Conservation (phyloP, 2,113 vertebrate genomes). For the Neogale vison region DNA sequence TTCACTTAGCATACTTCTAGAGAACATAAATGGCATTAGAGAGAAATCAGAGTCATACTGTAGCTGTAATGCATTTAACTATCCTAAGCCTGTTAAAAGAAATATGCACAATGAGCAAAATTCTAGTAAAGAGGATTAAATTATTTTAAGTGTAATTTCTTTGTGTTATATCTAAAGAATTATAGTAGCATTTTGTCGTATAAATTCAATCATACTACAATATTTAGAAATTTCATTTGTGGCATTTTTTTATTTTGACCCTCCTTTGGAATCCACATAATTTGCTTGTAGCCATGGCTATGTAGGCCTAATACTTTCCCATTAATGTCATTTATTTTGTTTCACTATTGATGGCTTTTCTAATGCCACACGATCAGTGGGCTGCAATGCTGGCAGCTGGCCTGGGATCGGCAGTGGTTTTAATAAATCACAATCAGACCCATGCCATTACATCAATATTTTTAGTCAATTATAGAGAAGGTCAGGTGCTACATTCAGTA, state of each 20-base stretch:
- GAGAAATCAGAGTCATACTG: conserved; percentile 81
- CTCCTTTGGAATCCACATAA: conserved; percentile 88
- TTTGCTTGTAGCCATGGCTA: conserved; percentile 92
- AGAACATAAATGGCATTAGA: conserved; percentile 84
- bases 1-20: conserved; percentile 84
- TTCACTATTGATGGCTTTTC: conserved; percentile 98
- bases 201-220: conserved; percentile 80
- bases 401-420: conserved; percentile 96
- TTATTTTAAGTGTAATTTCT: conserved; percentile 77
- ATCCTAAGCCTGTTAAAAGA: conserved; percentile 79
- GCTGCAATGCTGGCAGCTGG: conserved; percentile 96
- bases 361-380: conserved; percentile 98
- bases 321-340: conserved; percentile 97
- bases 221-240: conserved; percentile 82
- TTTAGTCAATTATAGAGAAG: conserved; percentile 99
- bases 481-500: conserved; percentile 95
- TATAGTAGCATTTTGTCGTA: conserved; percentile 73
- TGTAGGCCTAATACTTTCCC: conserved; percentile 91
- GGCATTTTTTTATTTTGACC: conserved; percentile 83
- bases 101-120: conserved; percentile 79
- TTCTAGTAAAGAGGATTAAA: conserved; percentile 76
- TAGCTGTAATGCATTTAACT: conserved; percentile 82
- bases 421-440: conserved; percentile 99
- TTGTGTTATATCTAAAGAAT: conserved; percentile 78
- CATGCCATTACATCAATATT: conserved; percentile 99